Evolutionary conservation across 2,797 vertebrate genomes (phyloP).

Genomic region (Hozukius guyotensis): DNA sequence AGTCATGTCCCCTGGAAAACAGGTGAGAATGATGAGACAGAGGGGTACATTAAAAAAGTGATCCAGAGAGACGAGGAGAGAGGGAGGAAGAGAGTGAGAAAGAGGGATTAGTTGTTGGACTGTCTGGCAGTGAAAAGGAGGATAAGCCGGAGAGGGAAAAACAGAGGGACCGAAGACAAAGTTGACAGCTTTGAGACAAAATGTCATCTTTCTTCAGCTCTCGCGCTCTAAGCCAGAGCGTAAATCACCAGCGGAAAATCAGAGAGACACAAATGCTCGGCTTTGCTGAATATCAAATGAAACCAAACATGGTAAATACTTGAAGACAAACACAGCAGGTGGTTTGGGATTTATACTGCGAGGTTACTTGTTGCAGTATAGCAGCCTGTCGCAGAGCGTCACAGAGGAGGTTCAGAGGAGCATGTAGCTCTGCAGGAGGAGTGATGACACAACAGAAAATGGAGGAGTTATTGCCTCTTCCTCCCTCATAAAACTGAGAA

Average conservation of each 20-base stretch:
- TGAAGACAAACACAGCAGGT: conserved; percentile 10
- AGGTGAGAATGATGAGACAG: conserved; percentile 10
- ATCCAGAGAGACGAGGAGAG: neutral
- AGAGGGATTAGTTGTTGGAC: neutral
- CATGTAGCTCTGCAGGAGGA: neutral
- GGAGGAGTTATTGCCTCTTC: neutral
- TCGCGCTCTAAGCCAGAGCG: conserved; percentile 4
- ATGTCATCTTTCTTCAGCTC: conserved; percentile 20
- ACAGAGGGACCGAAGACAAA: neutral
- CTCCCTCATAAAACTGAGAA: neutral
- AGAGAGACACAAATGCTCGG: conserved; percentile 18
- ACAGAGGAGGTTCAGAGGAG: neutral
- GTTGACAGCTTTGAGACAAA: conserved; percentile 34
- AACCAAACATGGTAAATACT: conserved; percentile 18
- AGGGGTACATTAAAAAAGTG: neutral
- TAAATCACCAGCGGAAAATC: conserved; percentile 23
- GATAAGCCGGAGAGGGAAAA: conserved; percentile 6
- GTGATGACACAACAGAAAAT: neutral
- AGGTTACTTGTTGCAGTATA: neutral
- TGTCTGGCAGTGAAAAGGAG: conserved; percentile 7
- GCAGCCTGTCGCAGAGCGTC: neutral
- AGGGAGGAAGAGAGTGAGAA: neutral
- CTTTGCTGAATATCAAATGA: conserved; percentile 20
- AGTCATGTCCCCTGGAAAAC: neutral
- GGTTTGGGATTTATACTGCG: neutral